Evolutionary conservation across 2,113 vertebrate species (phyloP), one percentile per base, ranked within the genome.

Genomic region (Eulemur macaco): DNA sequence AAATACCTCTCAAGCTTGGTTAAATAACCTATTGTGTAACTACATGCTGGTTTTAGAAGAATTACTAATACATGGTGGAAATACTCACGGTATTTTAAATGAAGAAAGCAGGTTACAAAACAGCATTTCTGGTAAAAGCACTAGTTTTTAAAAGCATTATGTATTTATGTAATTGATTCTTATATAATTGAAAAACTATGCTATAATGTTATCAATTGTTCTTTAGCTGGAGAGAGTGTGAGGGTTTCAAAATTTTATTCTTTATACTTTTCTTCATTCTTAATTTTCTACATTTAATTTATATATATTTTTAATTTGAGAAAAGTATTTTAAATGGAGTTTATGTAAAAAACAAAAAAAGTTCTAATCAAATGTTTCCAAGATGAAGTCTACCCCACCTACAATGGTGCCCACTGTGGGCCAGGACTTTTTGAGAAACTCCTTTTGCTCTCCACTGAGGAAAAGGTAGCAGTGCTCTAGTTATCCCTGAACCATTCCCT

Each of bases 271-370:
- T 76, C 39, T 91, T 12, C 9, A 39, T 23, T 68, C n/a, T 87
- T 89, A n/a, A 31, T 71, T 87, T 91, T 47, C 27, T 91, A 64
- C 3, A 42, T 76, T 42, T 63, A 73, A 74, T 84, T 93, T 84
- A 11, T 87, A 90, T 89, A 52, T 92, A 92, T 58, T 34, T 60
- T 95, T 56, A 68, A 66, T 90, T 91, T n/a, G 20, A 71, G 81
- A 64, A 71, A 37, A 42, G 64, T 68, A 69, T 89, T 68, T 54
- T 45, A 76, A 90, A 52, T 39, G 52, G 52, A 91, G 39, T 25
- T 82, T 58, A 69, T 31, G 23, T 54, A 21, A 9, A 56, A 52
- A 82, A 89, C 17, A 6, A 54, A 27, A 25, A 29, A n/a, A 42
- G 0, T 68, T 50, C 13, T 74, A 69, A 42, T 94, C 78, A 73